Evolutionary conservation across 2,888 invertebrate genomes (phyloP), one percentile per base, ranked within the genome.

Genomic region (Silvanus unidentatus): DNA sequence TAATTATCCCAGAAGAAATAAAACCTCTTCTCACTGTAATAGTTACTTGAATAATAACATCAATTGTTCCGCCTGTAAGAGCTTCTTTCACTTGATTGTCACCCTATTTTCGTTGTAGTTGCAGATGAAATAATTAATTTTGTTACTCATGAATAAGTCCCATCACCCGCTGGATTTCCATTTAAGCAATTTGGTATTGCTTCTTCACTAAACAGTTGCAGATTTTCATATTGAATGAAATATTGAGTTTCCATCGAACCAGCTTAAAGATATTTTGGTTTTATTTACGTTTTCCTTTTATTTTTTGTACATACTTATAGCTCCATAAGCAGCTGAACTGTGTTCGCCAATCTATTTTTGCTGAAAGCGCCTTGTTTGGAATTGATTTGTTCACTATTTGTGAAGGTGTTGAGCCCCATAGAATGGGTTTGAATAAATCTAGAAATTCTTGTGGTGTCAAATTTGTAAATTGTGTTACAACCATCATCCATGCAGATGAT

Each of bases 301-400:
- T 22, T 3, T 13, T n/a, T 38, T 38, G 12, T n/a, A n/a, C 27
- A 27, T 11, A 39, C 70, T 72, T 65, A 75, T 73, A n/a, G 79
- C 64, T 57, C 77, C 77, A 67, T 81, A 82, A 2, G 80, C 73
- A 80, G 77, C 77, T 44, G 73, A 73, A 10, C 75, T 75, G 11
- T 34, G 34, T 9, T 29, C 16, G 9, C 42, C 42, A 42, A 27
- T 36, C 27, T 11, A 42, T 2, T 4, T 2, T 2, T 6, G 4
- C 27, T 6, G 42, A 5, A 32, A 3, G 11, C n/a, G n/a, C 32
- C n/a, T 32, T 32, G 4, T 5, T 5, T 12, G 12, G 4, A 3
- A 5, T 5, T 11, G 32, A n/a, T 12, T 32, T 32, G 8, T 5
- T 8, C 8, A 5, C 4, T 8, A 8, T 5, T 22, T 3, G 22